These are phyloP conservation scores for Halcyon badia DNA, from an alignment of 2,797 vertebrate genomes.

Conservation along the genomic window DNA sequence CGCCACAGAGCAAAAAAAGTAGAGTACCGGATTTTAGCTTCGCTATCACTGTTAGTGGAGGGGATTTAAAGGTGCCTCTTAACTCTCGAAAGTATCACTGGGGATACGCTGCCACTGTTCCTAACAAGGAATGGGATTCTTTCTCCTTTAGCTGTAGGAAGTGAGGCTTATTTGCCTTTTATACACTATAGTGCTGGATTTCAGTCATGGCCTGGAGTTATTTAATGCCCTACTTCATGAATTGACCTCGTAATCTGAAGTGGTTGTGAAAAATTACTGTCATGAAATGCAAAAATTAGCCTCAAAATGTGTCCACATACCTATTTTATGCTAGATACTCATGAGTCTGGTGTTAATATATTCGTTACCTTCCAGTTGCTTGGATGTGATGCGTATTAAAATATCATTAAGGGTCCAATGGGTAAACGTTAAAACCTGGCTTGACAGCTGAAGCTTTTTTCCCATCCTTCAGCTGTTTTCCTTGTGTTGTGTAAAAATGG, in stretches of 20 bases:
- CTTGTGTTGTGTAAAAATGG: background rate
- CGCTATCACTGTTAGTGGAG: background rate
- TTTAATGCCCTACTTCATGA: background rate
- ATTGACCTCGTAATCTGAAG: background rate
- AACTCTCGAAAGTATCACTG: background rate
- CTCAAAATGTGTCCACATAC: background rate
- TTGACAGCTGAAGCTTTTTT: background rate
- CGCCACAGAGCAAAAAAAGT: background rate
- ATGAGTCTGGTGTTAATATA: background rate
- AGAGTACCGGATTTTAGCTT: background rate
- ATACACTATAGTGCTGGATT: background rate
- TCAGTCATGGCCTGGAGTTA: background rate
- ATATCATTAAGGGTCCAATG: background rate
- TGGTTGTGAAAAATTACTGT: constrained; percentile 6
- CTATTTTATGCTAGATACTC: background rate
- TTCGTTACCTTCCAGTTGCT: background rate
- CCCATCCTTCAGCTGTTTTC: background rate
- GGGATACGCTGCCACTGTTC: background rate
- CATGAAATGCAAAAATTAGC: background rate
- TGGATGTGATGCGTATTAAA: background rate
- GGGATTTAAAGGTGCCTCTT: background rate
- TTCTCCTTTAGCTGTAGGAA: constrained; percentile 17
- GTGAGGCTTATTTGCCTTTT: background rate
- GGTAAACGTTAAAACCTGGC: background rate
- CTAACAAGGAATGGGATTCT: background rate